Conservation (phyloP, 2,797 vertebrate genomes). For the Oreochromis mossambicus region DNA sequence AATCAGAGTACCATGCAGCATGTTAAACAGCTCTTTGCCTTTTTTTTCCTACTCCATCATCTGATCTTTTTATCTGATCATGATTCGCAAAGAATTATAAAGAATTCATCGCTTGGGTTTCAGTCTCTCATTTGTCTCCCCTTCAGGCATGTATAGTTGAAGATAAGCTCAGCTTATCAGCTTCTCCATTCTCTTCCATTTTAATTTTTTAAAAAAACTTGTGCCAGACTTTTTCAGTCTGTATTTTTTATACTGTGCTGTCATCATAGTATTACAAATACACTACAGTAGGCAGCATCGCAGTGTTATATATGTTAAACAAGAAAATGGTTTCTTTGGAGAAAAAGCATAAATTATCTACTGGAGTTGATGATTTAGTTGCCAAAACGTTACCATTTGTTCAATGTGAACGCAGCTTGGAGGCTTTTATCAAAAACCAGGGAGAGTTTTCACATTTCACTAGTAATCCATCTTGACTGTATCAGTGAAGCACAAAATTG, state of each 20-base stretch:
- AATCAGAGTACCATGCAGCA: background rate
- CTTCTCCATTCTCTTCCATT: background rate
- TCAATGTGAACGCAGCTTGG: background rate
- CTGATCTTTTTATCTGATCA: background rate
- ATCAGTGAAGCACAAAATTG: constrained; percentile 26
- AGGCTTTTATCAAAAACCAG: constrained; percentile 6
- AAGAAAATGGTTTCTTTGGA: background rate
- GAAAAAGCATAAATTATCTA: background rate
- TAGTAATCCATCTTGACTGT: background rate
- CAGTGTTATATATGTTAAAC: background rate
- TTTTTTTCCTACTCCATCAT: background rate
- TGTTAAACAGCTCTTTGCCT: background rate
- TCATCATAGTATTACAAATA: background rate
- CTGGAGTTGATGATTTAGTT: background rate
- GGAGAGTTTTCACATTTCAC: background rate
- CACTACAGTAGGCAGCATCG: background rate
- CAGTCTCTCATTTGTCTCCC: background rate
- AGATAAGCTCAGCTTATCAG: background rate
- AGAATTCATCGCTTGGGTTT: background rate
- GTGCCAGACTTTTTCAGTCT: background rate
- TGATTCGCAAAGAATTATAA: background rate
- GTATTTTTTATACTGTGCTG: background rate
- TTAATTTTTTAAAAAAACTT: background rate
- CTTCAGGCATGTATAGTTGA: background rate
- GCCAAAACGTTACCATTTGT: background rate